Conservation (phyloP, 2,113 vertebrate genomes). For the Corythornis vintsioides region DNA sequence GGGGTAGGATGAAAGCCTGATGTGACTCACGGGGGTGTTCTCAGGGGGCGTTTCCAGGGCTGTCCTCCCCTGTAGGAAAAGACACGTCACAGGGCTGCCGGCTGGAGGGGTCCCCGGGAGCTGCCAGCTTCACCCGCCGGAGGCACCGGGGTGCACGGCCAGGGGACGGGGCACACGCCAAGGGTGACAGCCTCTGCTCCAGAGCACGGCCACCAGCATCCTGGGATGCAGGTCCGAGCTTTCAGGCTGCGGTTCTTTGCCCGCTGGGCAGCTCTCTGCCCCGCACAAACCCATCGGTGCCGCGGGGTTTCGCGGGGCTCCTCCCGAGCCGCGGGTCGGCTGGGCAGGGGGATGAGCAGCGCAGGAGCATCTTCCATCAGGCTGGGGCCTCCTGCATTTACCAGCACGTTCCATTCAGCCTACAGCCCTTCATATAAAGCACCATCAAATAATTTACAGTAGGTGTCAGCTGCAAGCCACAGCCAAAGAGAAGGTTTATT, state of each 20-base stretch:
- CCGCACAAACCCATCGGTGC: background rate
- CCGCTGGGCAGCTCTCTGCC: background rate
- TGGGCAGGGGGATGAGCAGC: too few relatives aligned
- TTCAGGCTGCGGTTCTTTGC: accelerated
- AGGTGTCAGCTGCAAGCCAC: conserved; percentile 30
- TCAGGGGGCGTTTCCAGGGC: background rate
- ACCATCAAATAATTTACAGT: conserved; percentile 24
- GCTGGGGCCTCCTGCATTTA: background rate
- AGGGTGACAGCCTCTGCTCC: background rate
- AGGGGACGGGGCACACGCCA: accelerated
- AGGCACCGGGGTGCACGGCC: background rate
- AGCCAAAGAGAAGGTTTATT: conserved; percentile 50
- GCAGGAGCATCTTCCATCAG: background rate
- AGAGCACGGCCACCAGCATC: background rate
- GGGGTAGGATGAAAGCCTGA: background rate
- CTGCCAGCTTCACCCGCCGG: accelerated
- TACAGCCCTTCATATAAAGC: background rate
- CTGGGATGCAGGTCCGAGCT: background rate
- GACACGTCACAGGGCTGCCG: background rate
- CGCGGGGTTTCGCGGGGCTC: background rate
- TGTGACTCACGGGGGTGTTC: background rate
- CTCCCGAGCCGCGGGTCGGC: background rate
- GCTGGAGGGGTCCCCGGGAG: background rate
- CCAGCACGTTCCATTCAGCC: background rate
- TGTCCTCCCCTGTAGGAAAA: background rate